These are phyloP conservation scores for Quadriops clusia DNA, from an alignment of 2,888 invertebrate species.

Conservation along the genomic window DNA sequence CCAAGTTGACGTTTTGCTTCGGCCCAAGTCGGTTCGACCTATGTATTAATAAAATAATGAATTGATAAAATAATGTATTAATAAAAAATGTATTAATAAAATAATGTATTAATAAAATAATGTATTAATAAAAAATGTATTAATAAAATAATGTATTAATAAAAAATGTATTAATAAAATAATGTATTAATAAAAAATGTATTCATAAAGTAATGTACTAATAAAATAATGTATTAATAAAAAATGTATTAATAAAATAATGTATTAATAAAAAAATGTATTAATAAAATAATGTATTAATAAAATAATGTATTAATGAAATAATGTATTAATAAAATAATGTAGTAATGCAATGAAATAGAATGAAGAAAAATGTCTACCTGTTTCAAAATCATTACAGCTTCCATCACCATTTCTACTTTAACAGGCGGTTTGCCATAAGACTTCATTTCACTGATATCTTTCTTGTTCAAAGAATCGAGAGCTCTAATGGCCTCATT, in stretches of 20 bases:
- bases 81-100: neutral
- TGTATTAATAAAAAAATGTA: neutral
- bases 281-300: neutral
- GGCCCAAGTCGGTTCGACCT: conserved; percentile 73
- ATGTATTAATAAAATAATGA: conserved; percentile 3
- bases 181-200: too few relatives aligned
- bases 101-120: conserved; percentile 1
- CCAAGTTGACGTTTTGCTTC: conserved; percentile 80
- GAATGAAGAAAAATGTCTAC: conserved; percentile 30
- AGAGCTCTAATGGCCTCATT: conserved; percentile 72
- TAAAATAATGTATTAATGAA: conserved; percentile 4
- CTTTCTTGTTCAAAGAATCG: conserved; percentile 72
- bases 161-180: too few relatives aligned
- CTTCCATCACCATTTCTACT: conserved; percentile 84
- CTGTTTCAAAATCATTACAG: conserved; percentile 69
- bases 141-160: neutral
- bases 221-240: neutral
- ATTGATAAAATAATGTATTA: neutral
- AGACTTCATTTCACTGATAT: conserved; percentile 81
- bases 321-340: neutral
- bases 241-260: too few relatives aligned
- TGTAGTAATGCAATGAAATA: too few relatives aligned
- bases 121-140: neutral
- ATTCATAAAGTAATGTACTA: neutral
- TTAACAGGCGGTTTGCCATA: conserved; percentile 78